phyloP scores from a whole-genome alignment of 2,797 vertebrate species.

The Ceryle rudis region DNA sequence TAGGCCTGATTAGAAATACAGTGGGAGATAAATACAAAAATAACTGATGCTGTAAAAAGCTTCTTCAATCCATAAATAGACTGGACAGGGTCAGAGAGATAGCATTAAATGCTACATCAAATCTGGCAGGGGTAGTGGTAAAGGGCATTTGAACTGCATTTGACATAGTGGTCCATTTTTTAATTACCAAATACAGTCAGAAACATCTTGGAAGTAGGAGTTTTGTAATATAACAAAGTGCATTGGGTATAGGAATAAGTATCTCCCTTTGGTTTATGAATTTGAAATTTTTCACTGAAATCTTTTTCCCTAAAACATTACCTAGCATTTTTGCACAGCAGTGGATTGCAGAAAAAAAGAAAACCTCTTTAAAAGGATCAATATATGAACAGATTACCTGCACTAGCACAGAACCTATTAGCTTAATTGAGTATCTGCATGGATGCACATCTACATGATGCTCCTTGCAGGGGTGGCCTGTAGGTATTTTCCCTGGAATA shows the following conservation, averaged over 20 bases:
- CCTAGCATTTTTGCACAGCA: neutral
- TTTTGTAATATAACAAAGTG: neutral
- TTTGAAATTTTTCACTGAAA: neutral
- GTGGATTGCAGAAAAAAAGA: neutral
- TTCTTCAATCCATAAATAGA: neutral
- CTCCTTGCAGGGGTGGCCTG: neutral
- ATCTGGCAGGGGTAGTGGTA: neutral
- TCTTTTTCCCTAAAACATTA: neutral
- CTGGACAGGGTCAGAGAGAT: neutral
- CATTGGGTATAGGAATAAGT: neutral
- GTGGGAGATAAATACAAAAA: neutral
- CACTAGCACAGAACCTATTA: neutral
- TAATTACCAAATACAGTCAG: neutral
- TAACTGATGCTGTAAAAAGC: neutral
- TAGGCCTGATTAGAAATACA: neutral
- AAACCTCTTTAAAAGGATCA: neutral
- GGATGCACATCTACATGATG: fast-evolving
- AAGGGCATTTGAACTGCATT: neutral
- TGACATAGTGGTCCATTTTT: neutral
- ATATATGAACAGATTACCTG: neutral
- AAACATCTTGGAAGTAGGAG: neutral
- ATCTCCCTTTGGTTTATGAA: neutral
- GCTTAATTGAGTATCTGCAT: neutral
- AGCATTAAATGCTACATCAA: fast-evolving
- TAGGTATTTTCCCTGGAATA: neutral